Percentiles rank a stretch among this genome's conserved stretches.
phyloP scores from a whole-genome alignment of 2,888 invertebrate genomes.

The Strigamia transsilvanica region DNA sequence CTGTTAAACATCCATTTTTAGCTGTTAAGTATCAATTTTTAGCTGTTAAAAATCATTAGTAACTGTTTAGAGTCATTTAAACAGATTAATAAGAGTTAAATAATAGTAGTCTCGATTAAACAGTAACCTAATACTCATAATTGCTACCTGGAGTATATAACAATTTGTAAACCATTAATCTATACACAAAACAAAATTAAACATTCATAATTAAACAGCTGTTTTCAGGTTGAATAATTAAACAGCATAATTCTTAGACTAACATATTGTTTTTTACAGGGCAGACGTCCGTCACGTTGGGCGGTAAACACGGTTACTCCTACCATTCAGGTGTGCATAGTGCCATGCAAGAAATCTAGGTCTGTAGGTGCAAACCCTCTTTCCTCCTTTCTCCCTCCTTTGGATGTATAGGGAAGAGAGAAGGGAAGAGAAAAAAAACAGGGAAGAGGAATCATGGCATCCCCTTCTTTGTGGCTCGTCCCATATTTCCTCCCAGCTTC shows the following conservation, averaged over 20 bases:
- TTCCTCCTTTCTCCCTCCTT: conserved; percentile 3
- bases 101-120: too few relatives aligned
- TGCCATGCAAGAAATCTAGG: background rate
- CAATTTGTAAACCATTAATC: too few relatives aligned
- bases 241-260: background rate
- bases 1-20: too few relatives aligned
- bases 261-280: background rate
- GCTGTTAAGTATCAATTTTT: too few relatives aligned
- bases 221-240: too few relatives aligned
- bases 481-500: conserved; percentile 8
- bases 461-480: background rate
- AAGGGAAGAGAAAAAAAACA: background rate
- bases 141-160: too few relatives aligned
- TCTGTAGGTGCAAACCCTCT: conserved; percentile 8
- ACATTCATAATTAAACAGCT: too few relatives aligned
- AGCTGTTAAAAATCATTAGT: too few relatives aligned
- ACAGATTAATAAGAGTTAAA: too few relatives aligned
- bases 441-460: conserved; percentile 2
- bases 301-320: conserved; percentile 8
- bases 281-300: background rate
- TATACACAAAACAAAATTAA: too few relatives aligned
- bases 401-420: background rate
- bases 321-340: conserved; percentile 2
- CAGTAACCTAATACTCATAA: too few relatives aligned
- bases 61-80: too few relatives aligned